Conservation (phyloP, 1,140 invertebrate genomes). For the Antheraea mylitta region DNA sequence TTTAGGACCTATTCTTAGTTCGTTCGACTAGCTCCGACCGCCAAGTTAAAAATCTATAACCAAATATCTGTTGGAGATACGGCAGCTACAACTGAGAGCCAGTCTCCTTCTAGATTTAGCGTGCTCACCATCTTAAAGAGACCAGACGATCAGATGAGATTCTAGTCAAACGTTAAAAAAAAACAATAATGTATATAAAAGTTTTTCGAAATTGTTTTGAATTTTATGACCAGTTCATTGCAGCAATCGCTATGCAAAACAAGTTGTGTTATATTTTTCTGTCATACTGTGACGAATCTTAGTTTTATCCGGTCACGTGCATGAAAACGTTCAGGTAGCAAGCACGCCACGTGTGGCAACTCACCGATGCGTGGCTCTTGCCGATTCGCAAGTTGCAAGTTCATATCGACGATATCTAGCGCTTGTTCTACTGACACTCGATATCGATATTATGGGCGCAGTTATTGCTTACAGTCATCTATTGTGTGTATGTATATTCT, state of each 20-base stretch:
- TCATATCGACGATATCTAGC: background rate
- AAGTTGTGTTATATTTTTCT: background rate
- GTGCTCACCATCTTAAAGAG: too few relatives aligned
- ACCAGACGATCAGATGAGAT: too few relatives aligned
- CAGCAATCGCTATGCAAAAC: background rate
- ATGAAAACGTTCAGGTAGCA: background rate
- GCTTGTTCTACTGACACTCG: background rate
- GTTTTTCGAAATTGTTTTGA: background rate
- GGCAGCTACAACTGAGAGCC: too few relatives aligned
- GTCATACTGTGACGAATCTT: background rate
- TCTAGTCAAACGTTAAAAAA: too few relatives aligned
- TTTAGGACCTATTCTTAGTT: too few relatives aligned
- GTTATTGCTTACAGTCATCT: background rate
- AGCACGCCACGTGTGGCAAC: slow-evolving; percentile 8
- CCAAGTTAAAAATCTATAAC: too few relatives aligned
- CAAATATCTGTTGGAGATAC: too few relatives aligned
- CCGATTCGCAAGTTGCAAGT: background rate
- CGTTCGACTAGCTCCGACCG: too few relatives aligned
- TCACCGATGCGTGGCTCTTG: background rate
- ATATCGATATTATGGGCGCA: background rate
- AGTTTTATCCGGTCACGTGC: slow-evolving; percentile 5
- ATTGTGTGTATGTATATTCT: background rate
- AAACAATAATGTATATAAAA: too few relatives aligned
- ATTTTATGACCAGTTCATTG: background rate
- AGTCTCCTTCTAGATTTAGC: too few relatives aligned